Evolutionary conservation across 2,797 vertebrate genomes (phyloP).

Genomic region (Sebastes hubbsi): DNA sequence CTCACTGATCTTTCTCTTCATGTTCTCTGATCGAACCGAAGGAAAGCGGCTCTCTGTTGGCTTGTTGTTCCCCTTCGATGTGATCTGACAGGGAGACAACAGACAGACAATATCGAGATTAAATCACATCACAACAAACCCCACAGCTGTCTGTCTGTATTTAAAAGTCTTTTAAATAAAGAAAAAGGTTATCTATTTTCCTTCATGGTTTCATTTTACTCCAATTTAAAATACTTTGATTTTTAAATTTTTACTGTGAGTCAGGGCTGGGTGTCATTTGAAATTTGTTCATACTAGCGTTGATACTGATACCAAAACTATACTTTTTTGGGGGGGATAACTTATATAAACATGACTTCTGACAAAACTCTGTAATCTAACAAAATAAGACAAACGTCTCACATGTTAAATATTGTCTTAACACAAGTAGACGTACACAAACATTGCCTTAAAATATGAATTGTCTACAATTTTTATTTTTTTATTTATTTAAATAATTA

Average conservation of each 20-base stretch:
- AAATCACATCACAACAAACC: not conserved
- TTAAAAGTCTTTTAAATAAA: not conserved
- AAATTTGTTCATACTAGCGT: not conserved
- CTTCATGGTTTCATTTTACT: not conserved
- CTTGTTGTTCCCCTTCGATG: constrained; percentile 86
- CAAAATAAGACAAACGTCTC: not conserved
- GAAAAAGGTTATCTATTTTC: not conserved
- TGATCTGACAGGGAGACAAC: constrained; percentile 84
- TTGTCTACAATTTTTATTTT: not conserved
- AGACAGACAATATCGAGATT: not conserved
- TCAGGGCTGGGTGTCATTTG: not conserved
- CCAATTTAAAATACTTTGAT: not conserved
- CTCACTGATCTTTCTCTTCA: constrained; percentile 94
- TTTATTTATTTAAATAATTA: not conserved
- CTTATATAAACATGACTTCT: not conserved
- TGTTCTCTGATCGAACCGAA: constrained; percentile 82
- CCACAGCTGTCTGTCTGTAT: not conserved
- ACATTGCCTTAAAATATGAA: not conserved
- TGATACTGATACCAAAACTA: no score
- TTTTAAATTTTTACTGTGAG: no score
- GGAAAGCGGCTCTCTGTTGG: constrained; percentile 77
- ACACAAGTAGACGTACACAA: not conserved
- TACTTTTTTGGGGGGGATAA: no score
- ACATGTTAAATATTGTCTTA: not conserved
- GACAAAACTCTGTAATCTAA: not conserved